phyloP scores from a whole-genome alignment of 2,888 invertebrate genomes.

The Clostera curtula region DNA sequence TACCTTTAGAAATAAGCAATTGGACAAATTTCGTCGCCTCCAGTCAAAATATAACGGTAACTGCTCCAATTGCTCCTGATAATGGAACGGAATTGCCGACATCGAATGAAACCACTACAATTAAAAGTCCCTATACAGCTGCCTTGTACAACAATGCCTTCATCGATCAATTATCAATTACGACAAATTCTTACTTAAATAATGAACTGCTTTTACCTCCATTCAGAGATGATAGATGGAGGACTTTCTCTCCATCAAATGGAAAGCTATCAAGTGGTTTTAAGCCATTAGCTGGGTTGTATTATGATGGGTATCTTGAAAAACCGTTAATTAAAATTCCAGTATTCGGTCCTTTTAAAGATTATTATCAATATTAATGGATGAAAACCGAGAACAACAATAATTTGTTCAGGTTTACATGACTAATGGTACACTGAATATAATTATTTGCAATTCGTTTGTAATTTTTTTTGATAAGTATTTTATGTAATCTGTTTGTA shows the following conservation, averaged over 20 bases:
- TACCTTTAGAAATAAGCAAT: too few species aligned
- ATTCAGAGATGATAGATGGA: constrained; percentile 47
- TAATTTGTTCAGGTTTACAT: too few species aligned
- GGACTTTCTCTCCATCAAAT: constrained; percentile 33
- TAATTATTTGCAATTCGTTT: too few species aligned
- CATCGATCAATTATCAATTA: constrained; percentile 52
- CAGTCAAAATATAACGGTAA: too few species aligned
- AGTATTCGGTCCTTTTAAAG: constrained; percentile 38
- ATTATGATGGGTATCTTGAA: constrained; percentile 62
- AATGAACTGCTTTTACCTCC: constrained; percentile 35
- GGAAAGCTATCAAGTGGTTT: constrained; percentile 37
- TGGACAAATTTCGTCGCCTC: too few species aligned
- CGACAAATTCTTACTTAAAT: constrained; percentile 46
- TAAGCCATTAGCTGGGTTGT: constrained; percentile 59
- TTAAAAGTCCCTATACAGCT: constrained; percentile 34
- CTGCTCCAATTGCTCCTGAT: constrained; percentile 5
- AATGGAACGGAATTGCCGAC: constrained; percentile 11
- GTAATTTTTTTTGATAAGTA: too few species aligned
- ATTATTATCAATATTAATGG: constrained; percentile 21
- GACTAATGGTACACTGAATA: too few species aligned
- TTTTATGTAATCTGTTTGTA: too few species aligned
- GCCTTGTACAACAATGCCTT: constrained; percentile 37
- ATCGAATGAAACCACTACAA: constrained; percentile 22
- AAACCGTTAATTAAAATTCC: constrained; percentile 39
- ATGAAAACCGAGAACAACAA: too few species aligned